Evolutionary conservation across 2,797 vertebrate species (phyloP), one percentile per base, ranked within the genome.

Genomic region (Lutjanus campechanus): DNA sequence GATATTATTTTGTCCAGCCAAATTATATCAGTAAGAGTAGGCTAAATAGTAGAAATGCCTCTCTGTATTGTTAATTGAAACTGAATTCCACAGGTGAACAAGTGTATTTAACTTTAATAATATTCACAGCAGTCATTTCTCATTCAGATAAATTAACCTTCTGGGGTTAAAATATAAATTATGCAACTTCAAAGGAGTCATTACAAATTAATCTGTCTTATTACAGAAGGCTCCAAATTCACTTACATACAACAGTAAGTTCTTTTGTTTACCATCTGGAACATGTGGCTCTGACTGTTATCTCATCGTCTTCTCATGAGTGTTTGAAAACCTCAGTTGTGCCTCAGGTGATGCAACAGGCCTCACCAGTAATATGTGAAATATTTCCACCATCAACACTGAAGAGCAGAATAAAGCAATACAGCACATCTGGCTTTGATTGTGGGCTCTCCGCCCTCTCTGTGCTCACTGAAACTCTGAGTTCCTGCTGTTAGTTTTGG

Each of bases 371-470:
- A 75, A 62, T 22, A 83, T 87, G 73, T 69, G 79, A 88, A 93
- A 84, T 75, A 72, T 87, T 62, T 88, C 81, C 60, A 79, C 71
- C 60, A 65, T 84, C 50, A 78, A 41, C 85, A 78, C 59, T 67
- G 65, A 82, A 49, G 54, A 81, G 76, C 73, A 79, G 82, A 89
- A 88, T 75, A 82, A 88, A 82, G 68, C 74, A 84, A 71, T 59
- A 76, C 65, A 67, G 69, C 84, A 92, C 95, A 95, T 95, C 94
- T 96, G 95, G 92, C 22, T 95, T 94, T 89, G 59, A 95, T 95
- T 89, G 74, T 51, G 81, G 62, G 50, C 64, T 82, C 86, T 82
- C 79, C 65, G n/a, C 69, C 80, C 79, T 85, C 81, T 80, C 64
- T 43, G 1, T 4, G 8, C 85, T 81, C 81, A 46, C 66, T 82